Base-by-base conservation (phyloP, 2,113 vertebrate genomes). In the Pogona vitticeps region DNA sequence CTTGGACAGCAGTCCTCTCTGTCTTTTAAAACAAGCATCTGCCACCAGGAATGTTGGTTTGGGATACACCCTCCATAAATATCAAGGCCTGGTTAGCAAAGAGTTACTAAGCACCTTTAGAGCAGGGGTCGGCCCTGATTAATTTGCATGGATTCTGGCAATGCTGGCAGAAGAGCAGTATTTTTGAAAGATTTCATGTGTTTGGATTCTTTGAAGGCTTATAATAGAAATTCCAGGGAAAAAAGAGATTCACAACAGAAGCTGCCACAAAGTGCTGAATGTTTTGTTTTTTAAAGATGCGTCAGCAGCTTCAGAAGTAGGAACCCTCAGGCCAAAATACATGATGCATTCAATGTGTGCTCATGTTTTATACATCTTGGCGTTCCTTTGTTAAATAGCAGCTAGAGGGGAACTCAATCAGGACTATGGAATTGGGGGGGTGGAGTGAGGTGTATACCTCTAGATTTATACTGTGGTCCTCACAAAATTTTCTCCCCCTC, bases 41-140 rank as follows among this genome's bases (percentile, higher is more conserved):
- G 46, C 46, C 67, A 76, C 81, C 79, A 76, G 85, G 86, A 46
- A 73, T 85, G 77, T 58, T 76, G 59, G 6, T 38, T 23, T 56
- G 61, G 59, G 33, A 23, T 76, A 9, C 88, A 76, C 88, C 56
- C 67, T 83, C 61, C 9, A 28, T 65, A 36, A 15, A 73, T 89
- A 80, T 86, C 86, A 91, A 67, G 58, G 68, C 76, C 71, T 79
- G 6, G 36, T n/a, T 40, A 65, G 52, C 31, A 18, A 88, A 85
- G 65, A 58, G 84, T 87, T 94, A 81, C 89, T 36, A 88, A 81
- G 26, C 33, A 6, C 71, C 31, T 58, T 73, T 36, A 70, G 42
- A 59, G 46, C 31, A 40, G n/a, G 42, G 20, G 21, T 38, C 40
- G 71, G 21, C 36, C n/a, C 21, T 0, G 59, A 82, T 59, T 40